These are phyloP conservation scores for Dryococelus australis DNA, from an alignment of 2,888 invertebrate genomes.

Conservation along the genomic window DNA sequence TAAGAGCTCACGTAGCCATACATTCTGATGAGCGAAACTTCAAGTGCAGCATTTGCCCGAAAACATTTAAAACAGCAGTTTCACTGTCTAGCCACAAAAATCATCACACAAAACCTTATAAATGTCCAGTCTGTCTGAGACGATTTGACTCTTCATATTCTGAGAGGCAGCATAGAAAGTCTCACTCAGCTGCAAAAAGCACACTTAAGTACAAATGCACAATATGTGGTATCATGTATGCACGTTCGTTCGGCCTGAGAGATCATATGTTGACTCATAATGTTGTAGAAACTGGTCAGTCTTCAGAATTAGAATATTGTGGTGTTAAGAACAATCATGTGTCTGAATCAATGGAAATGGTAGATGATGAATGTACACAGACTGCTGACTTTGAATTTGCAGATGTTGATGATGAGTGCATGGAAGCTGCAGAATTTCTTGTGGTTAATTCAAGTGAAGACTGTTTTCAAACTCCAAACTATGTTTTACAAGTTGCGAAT, in stretches of 20 bases:
- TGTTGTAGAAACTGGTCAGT: background rate
- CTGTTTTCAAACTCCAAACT: background rate
- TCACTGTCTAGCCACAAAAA: constrained; percentile 23
- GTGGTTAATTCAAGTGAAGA: background rate
- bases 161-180: background rate
- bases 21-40: constrained; percentile 18
- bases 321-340: background rate
- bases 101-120: constrained; percentile 18
- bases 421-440: background rate
- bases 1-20: constrained; percentile 7
- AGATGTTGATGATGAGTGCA: background rate
- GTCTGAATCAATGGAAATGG: background rate
- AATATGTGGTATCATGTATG: background rate
- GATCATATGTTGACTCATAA: constrained; percentile 12
- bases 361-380: background rate
- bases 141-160: background rate
- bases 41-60: constrained; percentile 23
- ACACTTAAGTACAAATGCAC: constrained; percentile 6
- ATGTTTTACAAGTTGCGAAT: too few relatives aligned
- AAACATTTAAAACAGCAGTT: constrained; percentile 20
- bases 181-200: background rate
- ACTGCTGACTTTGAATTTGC: background rate
- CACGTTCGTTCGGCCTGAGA: background rate
- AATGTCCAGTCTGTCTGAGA: background rate
- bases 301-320: background rate